A percentile compares a stretch with the other conserved stretches of the same genome.
phyloP scores from a whole-genome alignment of 2,797 vertebrate species.

The Muscicapa striata region DNA sequence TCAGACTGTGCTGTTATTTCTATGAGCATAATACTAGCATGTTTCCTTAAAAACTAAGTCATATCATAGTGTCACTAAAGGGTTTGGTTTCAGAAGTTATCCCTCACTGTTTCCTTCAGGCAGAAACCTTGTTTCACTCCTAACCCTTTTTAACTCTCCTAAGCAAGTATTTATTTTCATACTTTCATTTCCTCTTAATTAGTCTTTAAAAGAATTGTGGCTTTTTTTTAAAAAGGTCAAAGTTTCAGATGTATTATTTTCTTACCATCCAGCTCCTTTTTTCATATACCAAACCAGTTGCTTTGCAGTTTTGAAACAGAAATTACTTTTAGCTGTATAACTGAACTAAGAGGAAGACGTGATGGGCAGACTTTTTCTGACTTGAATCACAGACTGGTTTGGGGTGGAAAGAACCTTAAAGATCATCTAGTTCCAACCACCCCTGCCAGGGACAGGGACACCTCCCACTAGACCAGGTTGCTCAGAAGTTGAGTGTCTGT shows the following conservation, averaged over 20 bases:
- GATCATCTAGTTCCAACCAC: background rate
- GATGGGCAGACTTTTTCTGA: background rate
- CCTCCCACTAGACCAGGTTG: background rate
- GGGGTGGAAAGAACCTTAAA: background rate
- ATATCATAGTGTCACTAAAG: accelerated
- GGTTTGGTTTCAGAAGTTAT: background rate
- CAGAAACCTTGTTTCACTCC: background rate
- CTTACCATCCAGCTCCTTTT: background rate
- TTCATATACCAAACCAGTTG: background rate
- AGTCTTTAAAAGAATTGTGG: background rate
- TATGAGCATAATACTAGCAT: background rate
- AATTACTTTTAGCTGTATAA: background rate
- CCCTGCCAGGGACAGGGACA: background rate
- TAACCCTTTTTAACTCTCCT: background rate
- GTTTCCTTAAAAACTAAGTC: background rate
- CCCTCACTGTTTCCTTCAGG: background rate
- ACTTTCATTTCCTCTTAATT: background rate
- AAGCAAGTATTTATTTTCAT: background rate
- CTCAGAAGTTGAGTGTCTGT: background rate
- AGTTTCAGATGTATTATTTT: background rate
- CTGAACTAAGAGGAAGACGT: accelerated
- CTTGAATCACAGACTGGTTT: background rate
- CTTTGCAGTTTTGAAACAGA: background rate
- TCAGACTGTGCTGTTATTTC: background rate
- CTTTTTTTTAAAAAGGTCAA: background rate